A percentile compares a stretch with the other conserved stretches of the same genome.
phyloP scores from a whole-genome alignment of 2,888 invertebrate species.

The Amphipoea lucens region DNA sequence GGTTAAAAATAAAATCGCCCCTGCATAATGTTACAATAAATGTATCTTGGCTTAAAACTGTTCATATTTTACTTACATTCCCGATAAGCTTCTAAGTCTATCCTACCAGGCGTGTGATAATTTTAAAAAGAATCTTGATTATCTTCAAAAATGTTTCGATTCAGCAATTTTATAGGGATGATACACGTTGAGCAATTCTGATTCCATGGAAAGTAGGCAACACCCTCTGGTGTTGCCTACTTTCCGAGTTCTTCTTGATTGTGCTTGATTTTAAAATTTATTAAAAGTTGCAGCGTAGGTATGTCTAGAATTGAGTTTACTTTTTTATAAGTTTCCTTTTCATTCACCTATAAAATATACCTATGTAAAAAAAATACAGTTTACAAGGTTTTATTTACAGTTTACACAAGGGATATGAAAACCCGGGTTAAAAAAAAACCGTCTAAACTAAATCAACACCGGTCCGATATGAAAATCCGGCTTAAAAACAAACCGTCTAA shows the following conservation, averaged over 20 bases:
- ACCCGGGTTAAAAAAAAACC: background rate
- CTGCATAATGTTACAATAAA: slow-evolving; percentile 4
- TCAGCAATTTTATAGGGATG: background rate
- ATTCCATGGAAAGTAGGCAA: background rate
- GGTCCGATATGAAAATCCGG: background rate
- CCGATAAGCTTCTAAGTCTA: slow-evolving; percentile 45
- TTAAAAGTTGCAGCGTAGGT: background rate
- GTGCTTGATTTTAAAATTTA: background rate
- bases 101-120: slow-evolving; percentile 13
- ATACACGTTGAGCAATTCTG: slow-evolving; percentile 53
- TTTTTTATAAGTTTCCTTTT: no score
- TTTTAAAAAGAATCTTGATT: background rate
- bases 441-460: background rate
- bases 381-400: background rate
- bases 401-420: background rate
- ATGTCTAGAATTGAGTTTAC: background rate
- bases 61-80: slow-evolving; percentile 51
- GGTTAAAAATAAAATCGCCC: background rate
- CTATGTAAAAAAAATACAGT: background rate
- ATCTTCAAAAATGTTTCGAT: background rate
- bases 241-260: background rate
- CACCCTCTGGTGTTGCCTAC: background rate
- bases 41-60: slow-evolving; percentile 23
- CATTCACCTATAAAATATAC: background rate
- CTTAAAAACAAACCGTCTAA: background rate